Conservation (phyloP, 2,113 vertebrate genomes). For the Nothobranchius furzeri region DNA sequence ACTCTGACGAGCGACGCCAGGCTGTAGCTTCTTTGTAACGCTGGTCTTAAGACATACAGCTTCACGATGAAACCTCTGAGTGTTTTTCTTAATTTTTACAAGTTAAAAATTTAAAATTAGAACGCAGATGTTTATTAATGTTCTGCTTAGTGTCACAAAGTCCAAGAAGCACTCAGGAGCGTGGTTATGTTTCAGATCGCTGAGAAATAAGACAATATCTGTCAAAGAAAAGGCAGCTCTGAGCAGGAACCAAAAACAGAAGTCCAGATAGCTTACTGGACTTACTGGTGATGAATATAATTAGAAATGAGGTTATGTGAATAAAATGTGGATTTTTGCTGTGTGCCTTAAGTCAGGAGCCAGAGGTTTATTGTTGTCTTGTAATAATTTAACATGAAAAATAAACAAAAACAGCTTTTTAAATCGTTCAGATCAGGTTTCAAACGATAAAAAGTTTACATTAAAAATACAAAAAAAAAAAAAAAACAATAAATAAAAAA, state of each 20-base stretch:
- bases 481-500: conserved; percentile 17
- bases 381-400: conserved; percentile 3
- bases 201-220: too few relatives aligned
- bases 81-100: not conserved
- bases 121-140: too few relatives aligned
- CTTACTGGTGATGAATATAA: too few relatives aligned
- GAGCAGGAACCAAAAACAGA: too few relatives aligned
- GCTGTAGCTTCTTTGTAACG: not conserved
- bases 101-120: too few relatives aligned
- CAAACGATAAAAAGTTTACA: conserved; percentile 15
- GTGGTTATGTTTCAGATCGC: not conserved
- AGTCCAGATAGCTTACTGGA: too few relatives aligned
- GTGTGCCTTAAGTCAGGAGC: conserved; percentile 45
- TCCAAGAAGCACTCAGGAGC: too few relatives aligned
- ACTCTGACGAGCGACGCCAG: too few relatives aligned
- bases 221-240: not conserved
- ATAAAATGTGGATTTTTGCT: not conserved
- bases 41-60: conserved; percentile 38
- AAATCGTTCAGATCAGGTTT: too few relatives aligned
- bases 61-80: not conserved
- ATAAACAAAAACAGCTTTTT: conserved; percentile 13
- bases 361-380: not conserved
- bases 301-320: too few relatives aligned
- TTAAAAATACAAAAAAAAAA: conserved; percentile 4
- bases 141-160: too few relatives aligned